Percentiles rank a stretch among this genome's conserved stretches.
phyloP scores from a whole-genome alignment of 2,888 invertebrate genomes.

The Ganaspis brasiliensis region DNA sequence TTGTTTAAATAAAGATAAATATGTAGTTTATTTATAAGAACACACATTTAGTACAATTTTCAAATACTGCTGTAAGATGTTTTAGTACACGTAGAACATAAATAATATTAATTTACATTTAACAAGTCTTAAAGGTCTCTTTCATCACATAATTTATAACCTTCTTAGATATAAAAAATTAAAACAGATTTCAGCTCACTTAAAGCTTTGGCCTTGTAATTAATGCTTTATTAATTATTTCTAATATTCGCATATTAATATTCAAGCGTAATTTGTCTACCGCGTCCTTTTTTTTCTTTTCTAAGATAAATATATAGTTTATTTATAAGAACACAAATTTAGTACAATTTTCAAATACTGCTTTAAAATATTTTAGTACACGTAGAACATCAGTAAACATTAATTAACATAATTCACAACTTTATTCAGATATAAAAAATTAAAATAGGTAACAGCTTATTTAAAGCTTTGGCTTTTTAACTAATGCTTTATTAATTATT shows the following conservation, averaged over 20 bases:
- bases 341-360: neutral
- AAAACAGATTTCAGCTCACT: neutral
- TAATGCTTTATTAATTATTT: constrained; percentile 20
- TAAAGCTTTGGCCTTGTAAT: constrained; percentile 12
- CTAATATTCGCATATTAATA: neutral
- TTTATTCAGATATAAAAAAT: neutral
- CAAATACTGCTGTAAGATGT: neutral
- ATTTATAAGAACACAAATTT: constrained; percentile 20
- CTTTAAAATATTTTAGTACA: constrained; percentile 1
- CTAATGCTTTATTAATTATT: constrained; percentile 17
- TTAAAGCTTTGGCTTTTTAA: constrained; percentile 16
- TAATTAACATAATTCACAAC: neutral
- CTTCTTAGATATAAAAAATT: neutral
- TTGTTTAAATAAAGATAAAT: too few species aligned
- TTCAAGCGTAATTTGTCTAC: constrained; percentile 1
- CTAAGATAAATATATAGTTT: constrained; percentile 7
- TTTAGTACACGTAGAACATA: neutral
- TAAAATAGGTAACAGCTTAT: neutral
- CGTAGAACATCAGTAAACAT: neutral
- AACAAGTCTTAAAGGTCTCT: too few species aligned
- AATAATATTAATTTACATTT: constrained; percentile 11
- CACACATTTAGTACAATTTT: constrained; percentile 17
- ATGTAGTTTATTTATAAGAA: constrained; percentile 7
- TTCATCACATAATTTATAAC: neutral
- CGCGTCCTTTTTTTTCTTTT: neutral